Evolutionary conservation across 2,113 vertebrate genomes (phyloP), one percentile per base, ranked within the genome.

Genomic region (Ammodytes dubius): DNA sequence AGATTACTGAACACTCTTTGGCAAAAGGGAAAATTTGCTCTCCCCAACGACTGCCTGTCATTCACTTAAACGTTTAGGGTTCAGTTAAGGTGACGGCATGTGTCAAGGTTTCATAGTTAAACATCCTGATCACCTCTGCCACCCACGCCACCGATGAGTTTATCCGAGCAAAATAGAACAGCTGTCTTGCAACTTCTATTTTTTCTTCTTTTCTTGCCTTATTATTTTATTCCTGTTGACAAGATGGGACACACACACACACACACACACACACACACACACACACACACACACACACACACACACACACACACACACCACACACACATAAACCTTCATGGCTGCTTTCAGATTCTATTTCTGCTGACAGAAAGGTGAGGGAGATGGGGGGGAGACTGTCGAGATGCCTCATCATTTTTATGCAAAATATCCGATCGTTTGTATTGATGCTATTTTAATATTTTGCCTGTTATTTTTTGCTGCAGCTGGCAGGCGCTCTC

Each of bases 371-470:
- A 75, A 57, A 83, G 59, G 57, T 79, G 77, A 83, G 47, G 43
- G 70, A 73, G 64, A 71, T 63, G 67, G 60, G 57, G 71, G 42
- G 39, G 70, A 52, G 64, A 43, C 47, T 15, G 68, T 65, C 53
- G 58, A 73, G 50, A 79, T 63, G 78, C 66, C 79, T 90, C 85
- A 83, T 86, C 76, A 63, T 73, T 79, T 27, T 90, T 67, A 60
- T 7, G 5, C 58, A 88, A 80, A 77, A 49, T 66, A 70, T 70
- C 70, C 79, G 77, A 81, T 81, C 0, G 12, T 43, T 64, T 75
- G 75, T 54, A 59, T 67, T 80, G 65, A 84, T 90, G 87, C 80
- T 88, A 84, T 89, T 91, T 85, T 86, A 72, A 89, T 63, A 77
- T 77, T 39, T 81, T 70, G 50, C 67, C 45, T 46, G 46, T 82